Evolutionary conservation across 2,888 invertebrate species (phyloP).

Genomic region (Heliconius charithonia): DNA sequence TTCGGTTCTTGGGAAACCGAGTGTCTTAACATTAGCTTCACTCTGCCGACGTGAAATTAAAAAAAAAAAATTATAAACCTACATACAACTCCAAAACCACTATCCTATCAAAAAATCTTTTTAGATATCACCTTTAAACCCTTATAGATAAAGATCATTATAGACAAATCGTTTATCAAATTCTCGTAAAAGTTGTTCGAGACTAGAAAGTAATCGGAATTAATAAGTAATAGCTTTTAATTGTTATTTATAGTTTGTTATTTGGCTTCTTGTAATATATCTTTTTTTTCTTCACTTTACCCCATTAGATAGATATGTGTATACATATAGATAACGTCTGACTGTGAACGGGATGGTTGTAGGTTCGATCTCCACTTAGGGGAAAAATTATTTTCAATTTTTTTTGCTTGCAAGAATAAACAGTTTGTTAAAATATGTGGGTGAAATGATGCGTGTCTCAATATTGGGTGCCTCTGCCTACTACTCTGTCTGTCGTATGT

Average conservation of each 20-base stretch:
- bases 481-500: too few species aligned
- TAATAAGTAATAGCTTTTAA: constrained; percentile 38
- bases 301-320: background rate
- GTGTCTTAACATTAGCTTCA: background rate
- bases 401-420: too few species aligned
- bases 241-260: constrained; percentile 44
- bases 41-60: too few species aligned
- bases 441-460: too few species aligned
- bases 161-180: constrained; percentile 3
- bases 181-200: constrained; percentile 24
- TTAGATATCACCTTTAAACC: background rate
- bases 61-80: too few species aligned
- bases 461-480: too few species aligned
- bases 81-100: too few species aligned
- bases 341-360: too few species aligned
- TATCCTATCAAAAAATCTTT: background rate
- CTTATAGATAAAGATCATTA: background rate
- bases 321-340: background rate
- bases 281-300: background rate
- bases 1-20: background rate
- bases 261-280: constrained; percentile 28
- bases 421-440: too few species aligned
- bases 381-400: too few species aligned
- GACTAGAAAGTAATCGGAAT: constrained; percentile 33
- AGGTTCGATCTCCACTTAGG: too few species aligned